Conservation (phyloP, 2,888 invertebrate species). For the Tromatobia lineatoria region DNA sequence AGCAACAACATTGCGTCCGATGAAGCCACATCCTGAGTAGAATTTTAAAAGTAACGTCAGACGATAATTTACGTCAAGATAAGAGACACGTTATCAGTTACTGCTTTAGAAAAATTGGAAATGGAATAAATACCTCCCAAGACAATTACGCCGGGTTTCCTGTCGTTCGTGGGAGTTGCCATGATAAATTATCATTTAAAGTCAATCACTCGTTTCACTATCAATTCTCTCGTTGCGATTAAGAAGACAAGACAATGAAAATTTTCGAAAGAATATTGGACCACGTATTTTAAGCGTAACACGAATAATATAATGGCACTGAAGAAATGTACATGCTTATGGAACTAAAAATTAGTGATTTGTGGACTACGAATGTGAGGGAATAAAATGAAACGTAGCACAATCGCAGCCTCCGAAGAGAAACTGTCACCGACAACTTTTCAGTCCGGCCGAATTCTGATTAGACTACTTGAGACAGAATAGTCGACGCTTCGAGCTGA, state of each 20-base stretch:
- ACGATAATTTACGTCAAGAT: slow-evolving; percentile 8
- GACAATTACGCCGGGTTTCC: slow-evolving; percentile 81
- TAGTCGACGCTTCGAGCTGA: slow-evolving; percentile 3
- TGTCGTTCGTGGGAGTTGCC: slow-evolving; percentile 79
- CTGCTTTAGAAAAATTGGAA: slow-evolving; percentile 10
- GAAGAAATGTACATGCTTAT: not conserved
- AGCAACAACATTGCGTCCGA: slow-evolving; percentile 95
- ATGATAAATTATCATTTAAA: slow-evolving; percentile 78
- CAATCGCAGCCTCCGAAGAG: slow-evolving; percentile 38
- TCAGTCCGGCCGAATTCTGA: slow-evolving; percentile 32
- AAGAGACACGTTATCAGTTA: not conserved
- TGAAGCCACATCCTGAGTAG: slow-evolving; percentile 95
- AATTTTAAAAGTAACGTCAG: slow-evolving; percentile 18
- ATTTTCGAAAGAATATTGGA: not conserved
- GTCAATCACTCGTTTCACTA: slow-evolving; percentile 54
- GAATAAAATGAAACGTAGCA: slow-evolving; percentile 50
- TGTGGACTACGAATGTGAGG: not conserved
- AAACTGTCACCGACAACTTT: slow-evolving; percentile 57
- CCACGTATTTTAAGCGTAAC: not conserved
- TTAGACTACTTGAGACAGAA: slow-evolving; percentile 10
- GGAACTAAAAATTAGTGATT: not conserved
- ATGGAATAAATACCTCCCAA: slow-evolving; percentile 79
- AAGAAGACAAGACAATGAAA: slow-evolving; percentile 27
- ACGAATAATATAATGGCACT: not conserved
- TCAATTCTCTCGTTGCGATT: slow-evolving; percentile 34